These are phyloP conservation scores for Panagrolaimus sp. DNA, from an alignment of 1,140 invertebrate genomes.

Conservation along the genomic window DNA sequence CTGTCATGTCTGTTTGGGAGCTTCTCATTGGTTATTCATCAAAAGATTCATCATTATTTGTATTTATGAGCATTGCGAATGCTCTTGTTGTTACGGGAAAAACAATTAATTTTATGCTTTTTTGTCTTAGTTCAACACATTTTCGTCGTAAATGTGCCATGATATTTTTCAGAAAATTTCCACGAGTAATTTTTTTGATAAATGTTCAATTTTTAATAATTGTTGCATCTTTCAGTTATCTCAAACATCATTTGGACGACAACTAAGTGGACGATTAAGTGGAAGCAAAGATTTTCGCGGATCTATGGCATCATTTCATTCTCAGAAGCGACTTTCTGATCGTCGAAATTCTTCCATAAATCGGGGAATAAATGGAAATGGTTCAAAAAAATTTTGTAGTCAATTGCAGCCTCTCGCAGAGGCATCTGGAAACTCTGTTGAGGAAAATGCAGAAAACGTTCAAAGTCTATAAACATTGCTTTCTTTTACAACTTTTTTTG, in stretches of 20 bases:
- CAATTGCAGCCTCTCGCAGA: slow-evolving; percentile 16
- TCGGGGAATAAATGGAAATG: neutral
- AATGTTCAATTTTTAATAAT: neutral
- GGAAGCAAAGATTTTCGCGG: neutral
- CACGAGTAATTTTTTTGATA: slow-evolving; percentile 33
- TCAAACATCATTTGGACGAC: slow-evolving; percentile 15
- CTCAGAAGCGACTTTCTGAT: neutral
- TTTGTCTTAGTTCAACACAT: slow-evolving; percentile 57
- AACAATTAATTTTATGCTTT: slow-evolving; percentile 55
- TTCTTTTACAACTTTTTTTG: too few relatives aligned
- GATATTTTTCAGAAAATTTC: slow-evolving; percentile 53
- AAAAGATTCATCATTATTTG: slow-evolving; percentile 26
- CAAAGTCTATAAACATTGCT: too few relatives aligned
- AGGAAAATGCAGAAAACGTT: neutral
- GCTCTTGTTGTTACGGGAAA: slow-evolving; percentile 54
- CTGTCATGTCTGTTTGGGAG: slow-evolving; percentile 55
- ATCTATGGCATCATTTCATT: slow-evolving; percentile 5
- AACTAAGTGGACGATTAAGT: neutral
- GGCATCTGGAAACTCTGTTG: slow-evolving; percentile 5
- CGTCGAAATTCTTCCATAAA: neutral
- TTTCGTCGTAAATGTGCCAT: slow-evolving; percentile 48
- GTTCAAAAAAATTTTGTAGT: neutral
- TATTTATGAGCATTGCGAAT: slow-evolving; percentile 47
- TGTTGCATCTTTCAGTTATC: slow-evolving; percentile 7
- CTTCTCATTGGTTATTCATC: slow-evolving; percentile 49